Evolutionary conservation across 2,113 vertebrate species (phyloP), one percentile per base, ranked within the genome.

Genomic region (Ramphastos sulfuratus): DNA sequence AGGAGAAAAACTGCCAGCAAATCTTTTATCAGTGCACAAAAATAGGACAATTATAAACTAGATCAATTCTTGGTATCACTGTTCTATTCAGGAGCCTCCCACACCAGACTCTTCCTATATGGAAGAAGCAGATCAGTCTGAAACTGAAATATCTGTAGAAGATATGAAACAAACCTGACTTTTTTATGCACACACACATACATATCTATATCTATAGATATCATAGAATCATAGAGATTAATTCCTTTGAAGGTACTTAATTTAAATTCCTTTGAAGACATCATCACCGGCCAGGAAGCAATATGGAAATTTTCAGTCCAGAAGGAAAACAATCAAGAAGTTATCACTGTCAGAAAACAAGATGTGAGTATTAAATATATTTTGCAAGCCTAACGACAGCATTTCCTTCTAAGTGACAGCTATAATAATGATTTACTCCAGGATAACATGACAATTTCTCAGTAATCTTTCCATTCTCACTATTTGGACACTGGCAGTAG

Each of bases 381-480:
- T 81, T 82, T 74, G 54, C 60, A 76, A 86, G 16, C 4, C 8
- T 78, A 93, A 89, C 2, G 4, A 70, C 35, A 70, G 1, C 12
- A 78, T 82, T 93, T 93, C 8, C 16, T 89, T 67, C 35, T 74
- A 76, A 79, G 50, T 66, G 82, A 82, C 85, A 70, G 64, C 12
- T 90, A 72, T 91, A 93, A 58, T 84, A 73, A 93, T 82, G 54
- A 83, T 91, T 92, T 93, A 16, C 58, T 93, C 81, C 65, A 96
- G 93, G 77, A 85, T 93, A 90, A 88, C 77, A 81, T 81, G 56
- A 74, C 23, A 10, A 58, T 94, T 94, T 96, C 95, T 85, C 58
- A 89, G 52, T 90, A 67, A 94, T 70, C 27, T 85, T 69, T 93
- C n/a, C 37, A 63, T 86, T 90, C 25, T 65, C 64, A 55, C 28